phyloP scores from a whole-genome alignment of 2,797 vertebrate genomes.

The Mus spretus region DNA sequence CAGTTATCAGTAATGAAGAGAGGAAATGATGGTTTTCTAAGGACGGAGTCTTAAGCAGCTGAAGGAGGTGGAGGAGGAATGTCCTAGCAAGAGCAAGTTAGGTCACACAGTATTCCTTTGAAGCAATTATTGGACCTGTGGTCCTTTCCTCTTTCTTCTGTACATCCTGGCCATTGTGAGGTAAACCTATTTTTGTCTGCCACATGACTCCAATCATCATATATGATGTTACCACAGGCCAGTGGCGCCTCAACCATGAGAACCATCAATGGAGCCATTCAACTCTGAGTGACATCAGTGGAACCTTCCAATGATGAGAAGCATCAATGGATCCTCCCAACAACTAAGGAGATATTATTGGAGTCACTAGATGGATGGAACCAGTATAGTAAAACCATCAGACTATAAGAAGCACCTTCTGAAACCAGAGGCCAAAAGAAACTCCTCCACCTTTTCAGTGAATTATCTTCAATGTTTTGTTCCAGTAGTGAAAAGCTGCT shows the following conservation, averaged over 20 bases:
- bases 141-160: not conserved
- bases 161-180: not conserved
- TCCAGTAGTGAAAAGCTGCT: not conserved
- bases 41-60: not conserved
- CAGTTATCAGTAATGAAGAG: not conserved
- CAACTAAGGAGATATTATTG: too few species aligned
- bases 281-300: not conserved
- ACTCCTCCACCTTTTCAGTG: too few species aligned
- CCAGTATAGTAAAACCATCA: not conserved
- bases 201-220: not conserved
- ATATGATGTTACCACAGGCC: not conserved
- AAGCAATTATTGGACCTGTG: not conserved
- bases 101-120: not conserved
- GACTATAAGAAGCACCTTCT: not conserved
- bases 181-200: not conserved
- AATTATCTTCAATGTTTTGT: not conserved
- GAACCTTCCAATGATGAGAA: not conserved
- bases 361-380: not conserved
- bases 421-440: not conserved
- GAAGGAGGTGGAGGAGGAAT: not conserved
- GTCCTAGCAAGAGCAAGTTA: not conserved
- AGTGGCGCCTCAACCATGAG: too few species aligned
- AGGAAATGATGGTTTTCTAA: not conserved
- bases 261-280: rapidly evolving
- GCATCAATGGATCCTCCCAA: too few species aligned